These are phyloP conservation scores for Petrolisthes manimaculis DNA, from an alignment of 2,888 invertebrate species.

Conservation along the genomic window DNA sequence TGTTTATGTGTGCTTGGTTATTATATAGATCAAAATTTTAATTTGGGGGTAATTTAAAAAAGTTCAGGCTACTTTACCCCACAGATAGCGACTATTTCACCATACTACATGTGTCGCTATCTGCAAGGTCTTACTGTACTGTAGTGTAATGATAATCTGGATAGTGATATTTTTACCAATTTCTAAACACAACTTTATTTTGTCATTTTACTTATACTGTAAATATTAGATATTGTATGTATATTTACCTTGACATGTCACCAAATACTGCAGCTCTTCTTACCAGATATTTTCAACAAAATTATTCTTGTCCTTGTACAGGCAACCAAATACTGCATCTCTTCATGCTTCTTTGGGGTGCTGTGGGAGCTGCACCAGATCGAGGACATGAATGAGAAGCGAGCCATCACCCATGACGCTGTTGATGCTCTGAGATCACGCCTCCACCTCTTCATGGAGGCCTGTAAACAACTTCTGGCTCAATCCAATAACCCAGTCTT, in stretches of 20 bases:
- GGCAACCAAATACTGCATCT: constrained; percentile 83
- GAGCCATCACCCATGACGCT: constrained; percentile 73
- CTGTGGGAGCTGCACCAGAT: constrained; percentile 90
- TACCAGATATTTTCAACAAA: not conserved
- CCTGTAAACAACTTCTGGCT: constrained; percentile 79
- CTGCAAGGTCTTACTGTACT: no score
- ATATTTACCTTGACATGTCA: not conserved
- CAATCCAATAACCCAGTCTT: constrained; percentile 78
- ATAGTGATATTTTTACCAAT: no score
- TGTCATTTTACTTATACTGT: no score
- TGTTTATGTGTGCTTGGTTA: no score
- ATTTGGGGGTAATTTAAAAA: no score
- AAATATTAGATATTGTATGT: not conserved
- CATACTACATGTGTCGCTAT: no score
- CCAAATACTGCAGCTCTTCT: not conserved
- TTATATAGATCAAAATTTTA: no score
- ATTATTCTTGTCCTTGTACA: constrained; percentile 69
- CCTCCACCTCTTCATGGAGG: constrained; percentile 81
- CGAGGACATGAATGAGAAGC: constrained; percentile 79
- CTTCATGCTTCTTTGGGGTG: constrained; percentile 87
- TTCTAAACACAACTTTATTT: no score
- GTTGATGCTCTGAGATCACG: constrained; percentile 77
- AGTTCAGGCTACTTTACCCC: no score
- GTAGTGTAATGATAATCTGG: no score
- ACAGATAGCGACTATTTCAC: no score